Evolutionary conservation across 2,797 vertebrate genomes (phyloP), one percentile per base, ranked within the genome.

Genomic region (Graptemys geographica): DNA sequence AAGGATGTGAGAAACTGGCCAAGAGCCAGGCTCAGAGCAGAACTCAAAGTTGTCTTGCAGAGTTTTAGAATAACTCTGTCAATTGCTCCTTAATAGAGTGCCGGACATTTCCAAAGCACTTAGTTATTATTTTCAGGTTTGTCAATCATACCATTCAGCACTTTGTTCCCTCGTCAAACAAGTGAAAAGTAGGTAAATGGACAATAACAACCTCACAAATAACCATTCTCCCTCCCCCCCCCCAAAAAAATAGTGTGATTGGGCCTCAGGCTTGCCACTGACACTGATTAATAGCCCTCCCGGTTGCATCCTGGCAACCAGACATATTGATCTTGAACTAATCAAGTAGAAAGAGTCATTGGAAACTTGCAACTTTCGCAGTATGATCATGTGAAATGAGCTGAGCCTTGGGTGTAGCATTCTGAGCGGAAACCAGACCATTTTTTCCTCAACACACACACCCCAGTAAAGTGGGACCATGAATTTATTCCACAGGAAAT

Each of bases 321-420:
- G 93, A 94, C 81, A 74, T 93, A 97, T 51, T 90, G 94, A 97
- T 96, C 74, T 89, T 90, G 94, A 98, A 94, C 69, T 90, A 97
- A 88, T 87, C 92, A 94, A 97, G 90, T 37, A 90, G 79, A 95
- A 97, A 94, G 93, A 96, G 37, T 93, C 93, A 96, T 44, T 88
- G 94, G 96, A 93, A 95, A 93, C 11, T 18, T 79, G 51, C 79
- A 82, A 21, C 16, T 59, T 82, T 56, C 15, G 3, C 47, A 76
- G 47, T 59, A 59, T 80, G 69, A 91, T 23, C 19, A 88, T 1
- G 1, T 28, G 83, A 86, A 95, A 94, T 53, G 78, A 91, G 44
- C 18, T 79, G 65, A 23, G 5, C 69, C 80, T 69, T 53, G 2
- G 56, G 79, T 3, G 62, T 27, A 81, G 37, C 88, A n/a, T 31